Evolutionary conservation across 2,113 vertebrate species (phyloP), one percentile per base, ranked within the genome.

Genomic region (Echinops telfairi): DNA sequence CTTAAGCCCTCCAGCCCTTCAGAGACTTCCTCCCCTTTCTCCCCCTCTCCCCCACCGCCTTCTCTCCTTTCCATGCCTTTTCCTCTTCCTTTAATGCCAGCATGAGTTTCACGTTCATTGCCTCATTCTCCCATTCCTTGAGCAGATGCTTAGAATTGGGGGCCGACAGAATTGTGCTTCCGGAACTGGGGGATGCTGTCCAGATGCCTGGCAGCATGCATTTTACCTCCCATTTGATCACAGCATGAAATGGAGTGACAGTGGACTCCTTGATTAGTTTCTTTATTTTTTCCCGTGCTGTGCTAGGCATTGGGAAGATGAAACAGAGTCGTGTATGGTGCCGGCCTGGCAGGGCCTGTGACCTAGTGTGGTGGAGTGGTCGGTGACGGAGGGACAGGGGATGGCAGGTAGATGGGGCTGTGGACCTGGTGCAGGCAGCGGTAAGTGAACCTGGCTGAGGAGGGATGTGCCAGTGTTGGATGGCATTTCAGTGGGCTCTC

Each of bases 121-220:
- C 6, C 0, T 29, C 47, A 29, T 76, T 82, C 62, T 79, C 19
- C 68, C 75, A 0, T 40, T 79, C 58, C n/a, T 14, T 31, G 79
- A 90, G 8, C 47, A 85, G 89, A 73, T 84, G 6, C 76, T 87
- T 89, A 47, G 77, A 75, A 38, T 93, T 83, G 64, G 36, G 33
- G 86, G 71, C 43, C 80, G 58, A 43, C 58, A 76, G 23, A 36
- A 88, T 68, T 66, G 68, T 43, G 66, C 33, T 19, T 20, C 22
- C 22, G 57, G 78, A 79, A 75, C 73, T 89, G 22, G 19, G 15
- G 62, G 60, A 20, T 68, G 77, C 60, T 62, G 71, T 68, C 23
- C 15, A 47, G 2, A 31, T 85, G 85, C 70, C 23, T 78, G 19
- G 33, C 38, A 71, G 79, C 64, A 19, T 91, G 40, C 27, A 58